phyloP scores from a whole-genome alignment of 2,797 vertebrate genomes.

The Neosilurus hyrtlii region DNA sequence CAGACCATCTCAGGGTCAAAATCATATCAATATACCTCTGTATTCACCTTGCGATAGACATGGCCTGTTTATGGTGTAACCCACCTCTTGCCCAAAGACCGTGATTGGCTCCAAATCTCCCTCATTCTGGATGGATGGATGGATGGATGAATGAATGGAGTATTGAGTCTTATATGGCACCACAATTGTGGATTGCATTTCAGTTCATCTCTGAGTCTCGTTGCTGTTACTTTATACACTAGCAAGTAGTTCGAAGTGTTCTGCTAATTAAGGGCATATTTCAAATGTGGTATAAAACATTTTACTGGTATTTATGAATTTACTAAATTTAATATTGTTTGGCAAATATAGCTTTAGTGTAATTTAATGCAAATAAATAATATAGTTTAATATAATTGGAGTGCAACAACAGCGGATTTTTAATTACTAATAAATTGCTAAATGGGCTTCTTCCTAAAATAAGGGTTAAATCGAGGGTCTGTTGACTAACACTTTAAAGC shows the following conservation, averaged over 20 bases:
- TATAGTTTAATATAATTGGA: neutral
- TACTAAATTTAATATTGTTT: neutral
- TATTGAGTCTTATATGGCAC: no score
- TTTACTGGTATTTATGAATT: constrained; percentile 20
- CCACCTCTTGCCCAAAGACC: no score
- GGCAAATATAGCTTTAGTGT: neutral
- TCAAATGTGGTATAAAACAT: constrained; percentile 14
- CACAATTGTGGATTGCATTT: no score
- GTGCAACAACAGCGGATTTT: neutral
- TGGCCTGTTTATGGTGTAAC: no score
- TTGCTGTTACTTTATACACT: neutral
- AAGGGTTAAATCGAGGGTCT: neutral
- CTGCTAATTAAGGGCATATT: constrained; percentile 17
- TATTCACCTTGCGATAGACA: no score
- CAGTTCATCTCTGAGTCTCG: neutral
- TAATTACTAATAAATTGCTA: neutral
- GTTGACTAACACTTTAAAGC: neutral
- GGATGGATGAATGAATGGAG: no score
- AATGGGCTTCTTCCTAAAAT: neutral
- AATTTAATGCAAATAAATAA: neutral
- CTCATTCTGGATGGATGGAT: no score
- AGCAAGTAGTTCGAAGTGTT: neutral
- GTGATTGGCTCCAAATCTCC: no score
- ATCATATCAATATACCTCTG: no score
- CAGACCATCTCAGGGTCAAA: no score